phyloP scores from a whole-genome alignment of 2,888 invertebrate species.

The Tethea ocularis region DNA sequence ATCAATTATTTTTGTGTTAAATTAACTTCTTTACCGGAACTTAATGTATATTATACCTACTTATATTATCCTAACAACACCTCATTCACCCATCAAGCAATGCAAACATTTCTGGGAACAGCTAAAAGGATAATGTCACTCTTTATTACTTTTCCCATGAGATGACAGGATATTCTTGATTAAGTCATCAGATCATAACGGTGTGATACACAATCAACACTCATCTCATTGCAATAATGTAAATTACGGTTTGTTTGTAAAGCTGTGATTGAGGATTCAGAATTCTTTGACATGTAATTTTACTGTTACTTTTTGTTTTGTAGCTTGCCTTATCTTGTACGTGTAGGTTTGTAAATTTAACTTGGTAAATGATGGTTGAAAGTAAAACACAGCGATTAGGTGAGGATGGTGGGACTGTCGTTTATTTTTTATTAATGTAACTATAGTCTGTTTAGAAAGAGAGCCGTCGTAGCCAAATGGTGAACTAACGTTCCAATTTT shows the following conservation, averaged over 20 bases:
- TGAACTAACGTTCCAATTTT: too few species aligned
- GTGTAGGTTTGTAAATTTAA: too few species aligned
- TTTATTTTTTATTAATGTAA: too few species aligned
- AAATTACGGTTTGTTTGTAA: slow-evolving; percentile 1
- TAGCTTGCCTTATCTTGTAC: too few species aligned
- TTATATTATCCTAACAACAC: background rate
- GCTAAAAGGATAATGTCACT: slow-evolving; percentile 16
- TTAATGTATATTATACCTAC: background rate
- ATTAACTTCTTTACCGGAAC: background rate
- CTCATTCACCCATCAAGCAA: background rate
- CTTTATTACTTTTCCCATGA: slow-evolving; percentile 20
- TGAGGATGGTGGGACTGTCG: too few species aligned
- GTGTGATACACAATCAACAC: slow-evolving; percentile 46
- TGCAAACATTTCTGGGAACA: slow-evolving; percentile 1
- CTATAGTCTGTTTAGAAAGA: too few species aligned
- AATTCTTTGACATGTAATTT: background rate
- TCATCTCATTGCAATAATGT: slow-evolving; percentile 21
- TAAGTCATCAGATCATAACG: slow-evolving; percentile 60
- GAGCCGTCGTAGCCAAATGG: too few species aligned
- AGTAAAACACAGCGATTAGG: too few species aligned
- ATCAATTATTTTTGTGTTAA: too few species aligned
- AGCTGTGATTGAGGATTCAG: background rate
- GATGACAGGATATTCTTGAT: slow-evolving; percentile 52
- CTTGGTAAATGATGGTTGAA: too few species aligned
- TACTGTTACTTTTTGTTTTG: too few species aligned